Evolutionary conservation across 2,888 invertebrate species (phyloP), one percentile per base, ranked within the genome.

Genomic region (Cremastinae sp.): DNA sequence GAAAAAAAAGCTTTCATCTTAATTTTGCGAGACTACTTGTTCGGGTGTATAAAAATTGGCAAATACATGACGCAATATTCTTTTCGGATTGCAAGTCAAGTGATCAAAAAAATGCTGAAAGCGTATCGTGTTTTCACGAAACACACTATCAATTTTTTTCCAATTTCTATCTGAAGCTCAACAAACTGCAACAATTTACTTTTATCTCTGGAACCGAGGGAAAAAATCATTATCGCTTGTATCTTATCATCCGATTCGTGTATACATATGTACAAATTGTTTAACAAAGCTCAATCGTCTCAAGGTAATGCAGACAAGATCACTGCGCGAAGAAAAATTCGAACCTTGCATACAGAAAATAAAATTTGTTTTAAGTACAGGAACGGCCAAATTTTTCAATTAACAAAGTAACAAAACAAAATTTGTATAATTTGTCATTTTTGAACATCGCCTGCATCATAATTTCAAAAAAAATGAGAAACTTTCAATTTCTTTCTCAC

Each of bases 1-100:
- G 10, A 16, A 43, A 9, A 35, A 55, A 45, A 45, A 12, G 2
- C n/a, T 18, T 28, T 28, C 28, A 2, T 28, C 5, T 28, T 28
- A 43, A 37, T 55, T 58, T 14, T 12, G 10, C 8, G 55, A 20
- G 12, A 61, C 65, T 35, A 75, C 75, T 71, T 75, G 75, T 75
- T 71, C 9, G 5, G 10, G 9, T 10, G 14, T 53, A 56, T 35
- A 43, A n/a, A 12, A 8, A 18, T n/a, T 39, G 1, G 41, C n/a
- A 28, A n/a, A n/a, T 0, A 39, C 41, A 9, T 3, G 2, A 20
- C 8, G 7, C 9, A 2, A 9, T 16, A 28, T 35, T 10, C 2
- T 43, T 16, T 2, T 35, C 2, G 18, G 4, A 55, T 71, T 12
- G 16, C n/a, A 8, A 4, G 20, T 12, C 51, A 37, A 14, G 28